These are phyloP conservation scores for Arctocebus calabarensis DNA, from an alignment of 2,797 vertebrate genomes.

Conservation along the genomic window DNA sequence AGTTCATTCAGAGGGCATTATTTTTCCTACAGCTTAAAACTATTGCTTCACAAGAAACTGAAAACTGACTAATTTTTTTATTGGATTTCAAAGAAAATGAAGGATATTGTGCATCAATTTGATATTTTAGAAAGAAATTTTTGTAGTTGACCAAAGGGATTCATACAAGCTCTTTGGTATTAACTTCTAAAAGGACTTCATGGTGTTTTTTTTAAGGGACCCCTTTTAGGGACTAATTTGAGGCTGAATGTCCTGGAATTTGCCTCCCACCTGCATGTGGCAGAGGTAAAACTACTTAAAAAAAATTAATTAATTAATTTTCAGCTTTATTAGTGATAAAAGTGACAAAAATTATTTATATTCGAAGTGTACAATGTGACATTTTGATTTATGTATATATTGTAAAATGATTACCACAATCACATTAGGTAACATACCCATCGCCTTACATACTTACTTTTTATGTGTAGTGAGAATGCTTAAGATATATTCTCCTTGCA, in stretches of 20 bases:
- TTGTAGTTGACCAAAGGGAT: neutral
- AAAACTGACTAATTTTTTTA: neutral
- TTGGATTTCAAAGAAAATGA: neutral
- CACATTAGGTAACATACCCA: neutral
- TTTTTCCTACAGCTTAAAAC: neutral
- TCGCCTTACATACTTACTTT: neutral
- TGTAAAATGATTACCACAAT: neutral
- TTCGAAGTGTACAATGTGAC: neutral
- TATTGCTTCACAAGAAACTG: neutral
- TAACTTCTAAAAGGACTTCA: neutral
- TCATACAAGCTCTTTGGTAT: neutral
- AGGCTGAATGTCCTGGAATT: neutral
- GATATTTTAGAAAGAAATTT: neutral
- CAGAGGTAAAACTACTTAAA: neutral
- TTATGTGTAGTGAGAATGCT: neutral
- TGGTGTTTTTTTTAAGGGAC: neutral
- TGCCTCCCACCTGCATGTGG: neutral
- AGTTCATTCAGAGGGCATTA: neutral
- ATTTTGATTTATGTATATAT: neutral
- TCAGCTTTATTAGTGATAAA: neutral
- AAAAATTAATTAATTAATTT: neutral
- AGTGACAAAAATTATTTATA: neutral
- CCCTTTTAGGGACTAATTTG: neutral
- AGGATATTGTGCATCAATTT: neutral
- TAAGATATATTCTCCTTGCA: neutral